Percentiles rank a stretch among this genome's conserved stretches.
These are phyloP conservation scores for Pelusios castaneus DNA, from an alignment of 2,113 vertebrate genomes.

Conservation along the genomic window DNA sequence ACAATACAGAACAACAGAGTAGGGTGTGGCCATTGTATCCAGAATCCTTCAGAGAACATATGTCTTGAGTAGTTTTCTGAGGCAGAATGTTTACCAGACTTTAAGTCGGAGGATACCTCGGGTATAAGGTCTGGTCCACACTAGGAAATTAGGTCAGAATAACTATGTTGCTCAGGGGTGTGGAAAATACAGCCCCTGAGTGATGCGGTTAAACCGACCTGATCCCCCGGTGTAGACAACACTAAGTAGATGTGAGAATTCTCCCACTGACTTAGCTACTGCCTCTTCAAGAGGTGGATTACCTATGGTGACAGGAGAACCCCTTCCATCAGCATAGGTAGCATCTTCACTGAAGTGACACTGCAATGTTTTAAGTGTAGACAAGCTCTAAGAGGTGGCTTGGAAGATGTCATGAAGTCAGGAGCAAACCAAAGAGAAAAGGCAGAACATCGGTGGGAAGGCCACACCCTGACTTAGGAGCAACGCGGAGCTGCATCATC, in stretches of 20 bases:
- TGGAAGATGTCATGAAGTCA: constrained; percentile 1
- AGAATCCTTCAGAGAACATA: background rate
- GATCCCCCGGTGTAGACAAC: no score
- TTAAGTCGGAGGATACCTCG: background rate
- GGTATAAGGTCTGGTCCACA: background rate
- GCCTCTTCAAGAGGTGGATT: no score
- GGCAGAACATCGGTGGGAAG: background rate
- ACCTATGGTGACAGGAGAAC: no score
- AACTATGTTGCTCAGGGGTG: background rate
- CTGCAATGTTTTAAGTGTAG: no score
- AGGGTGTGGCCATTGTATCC: background rate
- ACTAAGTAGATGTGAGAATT: no score
- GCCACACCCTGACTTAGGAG: background rate
- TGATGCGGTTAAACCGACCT: no score
- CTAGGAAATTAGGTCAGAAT: background rate
- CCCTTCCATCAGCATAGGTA: no score
- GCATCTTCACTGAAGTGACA: no score
- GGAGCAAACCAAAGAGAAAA: background rate
- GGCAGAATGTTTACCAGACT: constrained; percentile 9
- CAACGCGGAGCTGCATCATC: accelerated
- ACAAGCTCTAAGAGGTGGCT: background rate
- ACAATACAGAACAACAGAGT: background rate
- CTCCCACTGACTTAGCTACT: no score
- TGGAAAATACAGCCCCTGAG: background rate
- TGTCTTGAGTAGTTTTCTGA: background rate